Conservation (phyloP, 2,888 invertebrate genomes). For the Cosmia trapezina region DNA sequence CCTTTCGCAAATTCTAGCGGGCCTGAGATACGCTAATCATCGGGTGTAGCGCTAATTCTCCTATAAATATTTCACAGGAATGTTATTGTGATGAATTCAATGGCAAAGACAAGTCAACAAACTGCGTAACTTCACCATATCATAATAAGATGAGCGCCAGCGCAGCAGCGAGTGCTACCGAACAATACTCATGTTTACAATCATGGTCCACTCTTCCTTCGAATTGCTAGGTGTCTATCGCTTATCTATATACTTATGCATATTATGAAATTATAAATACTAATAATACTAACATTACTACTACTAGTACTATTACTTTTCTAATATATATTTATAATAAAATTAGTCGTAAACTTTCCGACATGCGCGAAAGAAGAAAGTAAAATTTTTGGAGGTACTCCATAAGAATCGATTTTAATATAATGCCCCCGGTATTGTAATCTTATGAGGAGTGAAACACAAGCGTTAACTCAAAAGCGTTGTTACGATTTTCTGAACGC, state of each 20-base stretch:
- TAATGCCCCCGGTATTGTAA: too few species aligned
- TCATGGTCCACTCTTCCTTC: slow-evolving; percentile 16
- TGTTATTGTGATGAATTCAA: slow-evolving; percentile 31
- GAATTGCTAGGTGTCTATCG: background rate
- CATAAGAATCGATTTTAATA: too few species aligned
- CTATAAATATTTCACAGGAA: slow-evolving; percentile 12
- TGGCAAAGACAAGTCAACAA: slow-evolving; percentile 21
- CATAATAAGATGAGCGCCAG: slow-evolving; percentile 40
- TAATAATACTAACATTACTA: too few species aligned
- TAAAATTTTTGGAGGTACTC: too few species aligned
- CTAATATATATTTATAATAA: too few species aligned
- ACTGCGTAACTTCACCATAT: slow-evolving; percentile 9
- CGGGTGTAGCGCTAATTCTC: background rate
- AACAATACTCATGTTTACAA: slow-evolving; percentile 52
- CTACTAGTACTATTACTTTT: too few species aligned
- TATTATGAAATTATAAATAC: too few species aligned
- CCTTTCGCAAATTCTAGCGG: background rate
- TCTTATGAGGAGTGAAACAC: too few species aligned
- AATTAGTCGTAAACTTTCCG: too few species aligned
- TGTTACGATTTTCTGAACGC: too few species aligned
- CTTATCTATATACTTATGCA: background rate
- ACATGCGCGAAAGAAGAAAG: too few species aligned
- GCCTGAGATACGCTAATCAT: background rate
- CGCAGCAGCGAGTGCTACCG: slow-evolving; percentile 1
- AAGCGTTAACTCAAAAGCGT: too few species aligned